These are phyloP conservation scores for Erythrolamprus reginae DNA, from an alignment of 2,113 vertebrate species.

Conservation along the genomic window DNA sequence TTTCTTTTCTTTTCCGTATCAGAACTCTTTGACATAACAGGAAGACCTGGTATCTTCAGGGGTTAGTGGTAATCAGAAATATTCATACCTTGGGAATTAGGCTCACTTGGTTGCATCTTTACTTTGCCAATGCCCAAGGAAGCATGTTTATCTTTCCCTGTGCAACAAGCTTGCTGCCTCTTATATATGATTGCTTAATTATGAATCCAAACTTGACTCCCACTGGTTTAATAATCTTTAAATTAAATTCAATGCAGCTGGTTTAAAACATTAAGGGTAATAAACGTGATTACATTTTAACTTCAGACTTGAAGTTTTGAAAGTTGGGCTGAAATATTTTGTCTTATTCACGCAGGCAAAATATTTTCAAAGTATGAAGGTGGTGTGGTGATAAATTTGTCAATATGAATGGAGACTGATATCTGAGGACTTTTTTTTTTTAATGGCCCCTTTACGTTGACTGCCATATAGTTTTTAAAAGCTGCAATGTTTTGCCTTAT, in stretches of 20 bases:
- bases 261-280: conserved; percentile 48
- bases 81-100: conserved; percentile 62
- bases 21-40: not conserved
- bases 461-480: not conserved
- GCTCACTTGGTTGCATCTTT: conserved; percentile 54
- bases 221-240: conserved; percentile 59
- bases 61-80: conserved; percentile 38
- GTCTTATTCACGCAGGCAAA: conserved; percentile 18
- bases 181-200: conserved; percentile 63
- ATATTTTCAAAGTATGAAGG: not conserved
- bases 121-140: conserved; percentile 45
- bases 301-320: conserved; percentile 45
- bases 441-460: not conserved
- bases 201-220: conserved; percentile 54
- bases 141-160: conserved; percentile 51
- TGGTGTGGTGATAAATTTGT: not conserved
- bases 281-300: not conserved
- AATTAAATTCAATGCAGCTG: conserved; percentile 52
- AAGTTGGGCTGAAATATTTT: conserved; percentile 16
- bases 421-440: not conserved
- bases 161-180: conserved; percentile 47
- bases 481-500: not conserved
- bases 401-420: conserved; percentile 9
- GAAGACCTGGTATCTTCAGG: conserved; percentile 39
- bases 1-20: conserved; percentile 39